phyloP scores from a whole-genome alignment of 2,797 vertebrate genomes.

The Carapus acus region DNA sequence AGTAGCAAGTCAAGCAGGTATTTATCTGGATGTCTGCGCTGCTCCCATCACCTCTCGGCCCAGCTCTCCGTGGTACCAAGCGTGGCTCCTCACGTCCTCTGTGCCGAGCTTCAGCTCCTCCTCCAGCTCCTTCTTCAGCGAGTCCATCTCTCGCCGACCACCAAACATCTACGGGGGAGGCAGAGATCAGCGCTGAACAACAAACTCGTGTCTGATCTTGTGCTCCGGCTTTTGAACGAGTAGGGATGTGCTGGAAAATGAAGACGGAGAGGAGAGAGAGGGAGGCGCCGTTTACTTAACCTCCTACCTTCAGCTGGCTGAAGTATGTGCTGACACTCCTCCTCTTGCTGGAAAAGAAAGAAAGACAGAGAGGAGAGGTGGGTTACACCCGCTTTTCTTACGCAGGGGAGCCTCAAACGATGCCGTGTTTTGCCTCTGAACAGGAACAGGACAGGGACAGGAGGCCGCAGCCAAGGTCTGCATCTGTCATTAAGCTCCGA shows the following conservation, averaged over 20 bases:
- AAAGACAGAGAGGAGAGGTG: slow-evolving; percentile 37
- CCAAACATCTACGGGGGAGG: slow-evolving; percentile 68
- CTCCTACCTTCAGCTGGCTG: slow-evolving; percentile 67
- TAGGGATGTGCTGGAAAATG: background rate
- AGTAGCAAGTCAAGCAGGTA: background rate
- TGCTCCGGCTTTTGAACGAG: background rate
- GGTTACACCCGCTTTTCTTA: slow-evolving; percentile 23
- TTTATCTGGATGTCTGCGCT: background rate
- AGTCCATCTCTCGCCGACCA: slow-evolving; percentile 66
- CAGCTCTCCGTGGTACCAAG: slow-evolving; percentile 82
- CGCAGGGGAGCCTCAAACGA: slow-evolving; percentile 26
- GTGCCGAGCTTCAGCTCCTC: slow-evolving; percentile 78
- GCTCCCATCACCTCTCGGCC: slow-evolving; percentile 70
- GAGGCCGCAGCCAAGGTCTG: slow-evolving; percentile 57
- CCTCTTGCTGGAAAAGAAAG: slow-evolving; percentile 69
- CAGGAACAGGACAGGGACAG: slow-evolving; percentile 29
- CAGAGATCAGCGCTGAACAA: slow-evolving; percentile 3
- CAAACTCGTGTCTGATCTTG: background rate
- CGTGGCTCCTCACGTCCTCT: slow-evolving; percentile 75
- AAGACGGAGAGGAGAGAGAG: slow-evolving; percentile 2
- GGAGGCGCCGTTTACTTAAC: slow-evolving; percentile 11
- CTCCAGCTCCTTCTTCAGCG: slow-evolving; percentile 79
- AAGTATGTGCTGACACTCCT: slow-evolving; percentile 64
- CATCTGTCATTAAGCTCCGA: slow-evolving; percentile 42
- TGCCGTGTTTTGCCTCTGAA: slow-evolving; percentile 34